A percentile compares a stretch with the other conserved stretches of the same genome.
Evolutionary conservation across 2,797 vertebrate species (phyloP).

Genomic region (Gadopsis marmoratus): DNA sequence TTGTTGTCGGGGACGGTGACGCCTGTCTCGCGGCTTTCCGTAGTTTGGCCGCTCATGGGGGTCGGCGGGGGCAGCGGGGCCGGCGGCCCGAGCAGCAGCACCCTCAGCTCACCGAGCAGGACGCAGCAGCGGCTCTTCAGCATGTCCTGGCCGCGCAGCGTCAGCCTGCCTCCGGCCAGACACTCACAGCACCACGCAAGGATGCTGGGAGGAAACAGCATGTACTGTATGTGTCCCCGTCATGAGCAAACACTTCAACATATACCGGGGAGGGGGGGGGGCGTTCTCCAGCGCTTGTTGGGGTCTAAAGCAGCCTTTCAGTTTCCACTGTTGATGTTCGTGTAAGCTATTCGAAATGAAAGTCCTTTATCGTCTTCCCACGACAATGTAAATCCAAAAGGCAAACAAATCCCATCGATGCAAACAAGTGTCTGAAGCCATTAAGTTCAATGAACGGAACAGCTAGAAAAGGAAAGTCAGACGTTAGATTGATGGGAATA

Average conservation of each 20-base stretch:
- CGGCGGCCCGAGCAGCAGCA: conserved; percentile 92
- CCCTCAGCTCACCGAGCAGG: conserved; percentile 98
- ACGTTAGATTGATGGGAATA: conserved; percentile 71
- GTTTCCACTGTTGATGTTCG: conserved; percentile 22
- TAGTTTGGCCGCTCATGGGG: conserved; percentile 89
- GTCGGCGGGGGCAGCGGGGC: conserved; percentile 84
- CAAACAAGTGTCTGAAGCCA: conserved; percentile 88
- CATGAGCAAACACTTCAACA: conserved; percentile 66
- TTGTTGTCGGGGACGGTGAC: conserved; percentile 86
- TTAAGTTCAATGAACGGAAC: conserved; percentile 69
- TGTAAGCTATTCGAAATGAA: conserved; percentile 21
- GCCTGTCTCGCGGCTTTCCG: conserved; percentile 78
- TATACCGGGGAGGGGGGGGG: conserved; percentile 49
- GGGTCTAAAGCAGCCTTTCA: conserved; percentile 29
- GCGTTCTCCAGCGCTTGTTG: conserved; percentile 35
- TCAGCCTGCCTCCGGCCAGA: conserved; percentile 85
- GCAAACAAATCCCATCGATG: conserved; percentile 72
- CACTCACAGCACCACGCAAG: conserved; percentile 85
- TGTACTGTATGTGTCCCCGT: conserved; percentile 85
- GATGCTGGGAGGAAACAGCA: conserved; percentile 85
- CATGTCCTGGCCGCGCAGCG: conserved; percentile 94
- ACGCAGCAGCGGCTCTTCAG: conserved; percentile 98
- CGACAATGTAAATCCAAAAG: conserved; percentile 62
- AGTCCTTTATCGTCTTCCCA: conserved; percentile 59
- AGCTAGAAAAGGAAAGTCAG: conserved; percentile 68